Percentiles rank a stretch among this genome's conserved stretches.
phyloP scores from a whole-genome alignment of 2,113 vertebrate species.

The Cochlearius cochlearius region DNA sequence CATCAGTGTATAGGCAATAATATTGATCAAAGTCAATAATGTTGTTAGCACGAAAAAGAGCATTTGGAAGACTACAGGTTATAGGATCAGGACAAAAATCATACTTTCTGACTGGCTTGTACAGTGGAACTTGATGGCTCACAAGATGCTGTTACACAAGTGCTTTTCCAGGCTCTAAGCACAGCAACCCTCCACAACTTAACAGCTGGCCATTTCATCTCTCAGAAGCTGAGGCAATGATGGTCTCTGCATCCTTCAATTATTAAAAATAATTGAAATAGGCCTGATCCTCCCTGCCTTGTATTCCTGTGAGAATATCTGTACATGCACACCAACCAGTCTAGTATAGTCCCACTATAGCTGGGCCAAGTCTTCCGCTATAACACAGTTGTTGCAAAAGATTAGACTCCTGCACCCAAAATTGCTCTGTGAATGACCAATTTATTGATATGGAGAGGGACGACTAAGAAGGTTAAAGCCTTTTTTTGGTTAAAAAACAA shows the following conservation, averaged over 20 bases:
- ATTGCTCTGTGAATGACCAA: background rate
- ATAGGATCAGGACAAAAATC: background rate
- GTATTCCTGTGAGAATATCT: background rate
- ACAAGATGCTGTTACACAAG: background rate
- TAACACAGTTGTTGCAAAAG: background rate
- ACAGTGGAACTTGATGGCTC: background rate
- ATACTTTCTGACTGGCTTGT: background rate
- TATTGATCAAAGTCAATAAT: background rate
- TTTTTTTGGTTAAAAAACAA: background rate
- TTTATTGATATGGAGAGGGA: background rate
- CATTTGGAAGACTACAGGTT: background rate
- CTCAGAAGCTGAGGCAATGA: background rate
- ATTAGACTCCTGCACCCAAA: background rate
- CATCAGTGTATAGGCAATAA: background rate
- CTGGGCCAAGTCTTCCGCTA: background rate
- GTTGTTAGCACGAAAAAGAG: background rate
- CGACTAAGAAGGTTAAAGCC: accelerated
- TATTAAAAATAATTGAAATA: background rate
- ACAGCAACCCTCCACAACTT: background rate
- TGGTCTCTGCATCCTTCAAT: background rate
- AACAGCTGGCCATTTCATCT: background rate
- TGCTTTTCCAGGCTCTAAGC: background rate
- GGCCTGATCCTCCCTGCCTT: background rate
- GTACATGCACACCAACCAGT: background rate
- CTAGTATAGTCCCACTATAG: background rate